These are phyloP conservation scores for Berghia stephanieae DNA, from an alignment of 1,140 invertebrate species.

Conservation along the genomic window DNA sequence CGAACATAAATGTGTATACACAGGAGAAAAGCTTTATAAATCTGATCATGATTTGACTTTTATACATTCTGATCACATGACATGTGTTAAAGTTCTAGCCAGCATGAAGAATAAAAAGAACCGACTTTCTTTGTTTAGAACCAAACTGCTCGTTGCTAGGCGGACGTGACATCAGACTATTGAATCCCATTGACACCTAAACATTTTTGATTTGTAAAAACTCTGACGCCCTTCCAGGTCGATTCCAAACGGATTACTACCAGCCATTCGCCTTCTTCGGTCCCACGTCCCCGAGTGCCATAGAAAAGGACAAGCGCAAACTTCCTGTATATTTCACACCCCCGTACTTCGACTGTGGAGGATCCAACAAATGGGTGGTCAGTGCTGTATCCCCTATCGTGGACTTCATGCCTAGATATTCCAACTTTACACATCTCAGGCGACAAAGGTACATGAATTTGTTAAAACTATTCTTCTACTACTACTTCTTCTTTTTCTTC, in stretches of 20 bases:
- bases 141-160: too few relatives aligned
- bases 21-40: too few relatives aligned
- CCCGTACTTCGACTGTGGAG: conserved; percentile 95
- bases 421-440: conserved; percentile 90
- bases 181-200: too few relatives aligned
- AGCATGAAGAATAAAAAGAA: too few relatives aligned
- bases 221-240: too few relatives aligned
- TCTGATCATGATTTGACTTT: too few relatives aligned
- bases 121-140: too few relatives aligned
- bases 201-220: too few relatives aligned
- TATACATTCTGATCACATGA: too few relatives aligned
- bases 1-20: too few relatives aligned
- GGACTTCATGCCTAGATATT: conserved; percentile 92
- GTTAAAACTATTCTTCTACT: background rate
- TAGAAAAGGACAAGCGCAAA: conserved; percentile 72
- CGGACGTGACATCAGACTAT: too few relatives aligned
- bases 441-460: conserved; percentile 79
- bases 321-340: conserved; percentile 90
- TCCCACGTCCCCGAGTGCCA: conserved; percentile 53
- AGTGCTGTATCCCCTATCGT: conserved; percentile 91
- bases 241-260: conserved; percentile 47
- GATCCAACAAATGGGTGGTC: conserved; percentile 94
- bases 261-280: conserved; percentile 56
- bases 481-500: background rate
- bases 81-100: too few relatives aligned